phyloP scores from a whole-genome alignment of 2,797 vertebrate genomes.

The Pipistrellus pygmaeus region DNA sequence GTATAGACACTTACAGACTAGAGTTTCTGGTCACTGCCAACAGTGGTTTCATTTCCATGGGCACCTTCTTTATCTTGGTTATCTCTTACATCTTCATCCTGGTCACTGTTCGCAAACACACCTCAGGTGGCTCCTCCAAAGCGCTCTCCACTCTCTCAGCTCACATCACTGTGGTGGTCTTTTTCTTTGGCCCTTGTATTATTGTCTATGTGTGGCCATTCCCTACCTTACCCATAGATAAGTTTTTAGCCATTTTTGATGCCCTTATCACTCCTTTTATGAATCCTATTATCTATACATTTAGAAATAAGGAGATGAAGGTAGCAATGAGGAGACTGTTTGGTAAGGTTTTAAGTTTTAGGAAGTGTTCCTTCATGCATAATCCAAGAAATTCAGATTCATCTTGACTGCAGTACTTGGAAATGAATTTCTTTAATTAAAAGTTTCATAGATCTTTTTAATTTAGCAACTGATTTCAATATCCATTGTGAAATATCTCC shows the following conservation, averaged over 20 bases:
- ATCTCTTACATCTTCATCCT: constrained; percentile 68
- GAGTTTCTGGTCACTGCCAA: constrained; percentile 67
- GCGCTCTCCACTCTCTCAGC: constrained; percentile 72
- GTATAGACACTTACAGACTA: constrained; percentile 59
- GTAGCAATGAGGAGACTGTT: constrained; percentile 64
- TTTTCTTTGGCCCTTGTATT: constrained; percentile 77
- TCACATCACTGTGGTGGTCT: constrained; percentile 70
- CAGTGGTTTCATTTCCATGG: constrained; percentile 66
- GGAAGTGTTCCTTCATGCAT: constrained; percentile 6
- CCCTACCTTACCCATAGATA: constrained; percentile 72
- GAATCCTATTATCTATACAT: constrained; percentile 81
- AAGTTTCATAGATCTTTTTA: background rate
- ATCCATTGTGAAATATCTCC: background rate
- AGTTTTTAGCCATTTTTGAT: constrained; percentile 82
- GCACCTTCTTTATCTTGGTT: constrained; percentile 61
- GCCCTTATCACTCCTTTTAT: constrained; percentile 72
- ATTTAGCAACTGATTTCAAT: background rate
- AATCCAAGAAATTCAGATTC: constrained; percentile 20
- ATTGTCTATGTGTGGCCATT: constrained; percentile 77
- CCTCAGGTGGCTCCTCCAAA: constrained; percentile 39
- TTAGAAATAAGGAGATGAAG: constrained; percentile 76
- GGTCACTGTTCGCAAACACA: background rate
- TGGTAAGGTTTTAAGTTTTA: constrained; percentile 38
- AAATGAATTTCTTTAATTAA: background rate
- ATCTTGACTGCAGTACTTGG: background rate